Evolutionary conservation across 2,888 invertebrate genomes (phyloP), one percentile per base, ranked within the genome.

Genomic region (Apodemia duryi): DNA sequence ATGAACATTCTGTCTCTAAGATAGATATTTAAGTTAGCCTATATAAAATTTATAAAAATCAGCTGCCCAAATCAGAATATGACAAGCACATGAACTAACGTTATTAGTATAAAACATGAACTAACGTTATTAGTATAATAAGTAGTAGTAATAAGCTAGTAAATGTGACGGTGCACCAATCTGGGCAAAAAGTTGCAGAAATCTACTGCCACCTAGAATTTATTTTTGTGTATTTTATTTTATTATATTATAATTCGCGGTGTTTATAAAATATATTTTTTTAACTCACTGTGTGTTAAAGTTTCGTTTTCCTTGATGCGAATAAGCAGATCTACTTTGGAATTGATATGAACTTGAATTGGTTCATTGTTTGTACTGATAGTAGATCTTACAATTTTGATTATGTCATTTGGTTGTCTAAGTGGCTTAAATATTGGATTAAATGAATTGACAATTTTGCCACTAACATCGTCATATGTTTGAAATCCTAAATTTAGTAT

Each of bases 401-500:
- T 65, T 6, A 72, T 74, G 66, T n/a, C 35, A 38, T 61, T 51
- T 38, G 49, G 21, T 13, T n/a, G 43, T 32, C 49, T 46, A 11
- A 13, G 10, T 51, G 51, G 41, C 13, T 61, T 61, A 13, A 13
- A 51, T 29, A 61, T 52, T 28, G 64, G 51, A 61, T 61, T 51
- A 13, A 51, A 51, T 28, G 64, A 38, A 29, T 28, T 51, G 2
- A 65, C 61, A 60, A 78, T 69, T 68, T 71, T 77, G 70, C 81
- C 74, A 61, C 83, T 80, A 63, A 78, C 74, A 9, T 81, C 74
- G 65, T 81, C 1, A 57, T 79, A 82, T 28, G 75, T 80, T 65
- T 83, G 81, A 68, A 88, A 82, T 63, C 77, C 81, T 62, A 90
- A 70, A 63, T 86, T 77, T 21, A 85, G 38, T 11, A 62, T 51